Base-by-base conservation (phyloP, 92 coral and sea anemone genomes). In the Parazoanthus swiftii region DNA sequence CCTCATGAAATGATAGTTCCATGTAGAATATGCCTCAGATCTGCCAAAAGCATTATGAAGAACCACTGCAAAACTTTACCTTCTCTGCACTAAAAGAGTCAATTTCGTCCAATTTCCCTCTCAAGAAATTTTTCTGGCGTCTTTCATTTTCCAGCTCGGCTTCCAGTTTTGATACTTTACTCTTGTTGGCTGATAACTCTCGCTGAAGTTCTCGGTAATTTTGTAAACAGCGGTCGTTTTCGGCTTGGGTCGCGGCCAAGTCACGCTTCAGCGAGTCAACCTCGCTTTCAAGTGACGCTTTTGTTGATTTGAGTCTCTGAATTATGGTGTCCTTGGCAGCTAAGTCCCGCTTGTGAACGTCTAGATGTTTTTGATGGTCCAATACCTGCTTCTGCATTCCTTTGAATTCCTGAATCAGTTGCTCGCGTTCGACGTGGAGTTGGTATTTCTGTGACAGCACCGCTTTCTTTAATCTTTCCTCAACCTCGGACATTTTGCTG, bases 81-180 rank as follows among this genome's bases (percentile, higher is more conserved):
- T 84, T 98, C 79, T 91, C 86, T 21, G 90, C 71, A 80, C 94
- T 86, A 63, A 85, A 82, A 6, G 95, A 93, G n/a, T 94, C 94
- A 67, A 94, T 74, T 80, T 95, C 94, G 48, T 91, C 93, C 72
- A 94, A 81, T 89, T 92, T 93, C 79, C 81, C 82, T 36, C 85
- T 84, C 38, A 92, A 82, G 72, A 90, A 86, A 44, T 81, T 93
- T 71, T 92, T 90, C 77, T 95, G 98, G 35, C 98, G 81, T 79
- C 93, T 89, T 88, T 97, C 99, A 81, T 95, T 97, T 88, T 91
- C 96, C 82, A 97, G 75, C 66, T 97, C 99, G 18, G 97, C 92
- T 73, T 95, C 98, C 77, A 97, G 90, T 78, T 94, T 95, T 42
- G 95, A 91, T 48, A 97, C 86, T 83, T 93, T 92, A 85, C 95